A percentile compares a stretch with the other conserved stretches of the same genome.
These are phyloP conservation scores for Diglossa cyanea DNA, from an alignment of 2,797 vertebrate species.

Conservation along the genomic window DNA sequence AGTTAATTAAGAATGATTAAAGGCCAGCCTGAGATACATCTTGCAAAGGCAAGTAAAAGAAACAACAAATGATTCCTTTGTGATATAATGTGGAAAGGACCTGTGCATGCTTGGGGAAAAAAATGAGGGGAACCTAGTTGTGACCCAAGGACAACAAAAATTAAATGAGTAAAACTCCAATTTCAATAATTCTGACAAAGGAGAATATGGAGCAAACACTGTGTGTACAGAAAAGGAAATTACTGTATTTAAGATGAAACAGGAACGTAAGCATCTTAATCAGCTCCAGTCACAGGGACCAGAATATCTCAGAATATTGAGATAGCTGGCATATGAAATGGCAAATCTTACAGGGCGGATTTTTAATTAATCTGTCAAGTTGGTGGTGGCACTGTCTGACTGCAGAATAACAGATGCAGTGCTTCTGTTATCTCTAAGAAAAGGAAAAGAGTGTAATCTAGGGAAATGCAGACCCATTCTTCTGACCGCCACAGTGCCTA, in stretches of 20 bases:
- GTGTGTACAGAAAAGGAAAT: slow-evolving; percentile 19
- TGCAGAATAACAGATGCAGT: slow-evolving; percentile 35
- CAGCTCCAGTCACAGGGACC: slow-evolving; percentile 6
- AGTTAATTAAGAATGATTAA: background rate
- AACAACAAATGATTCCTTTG: background rate
- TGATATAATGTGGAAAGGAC: background rate
- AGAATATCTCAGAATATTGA: slow-evolving; percentile 58
- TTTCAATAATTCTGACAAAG: background rate
- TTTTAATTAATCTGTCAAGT: slow-evolving; percentile 64
- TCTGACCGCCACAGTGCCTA: background rate
- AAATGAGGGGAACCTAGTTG: background rate
- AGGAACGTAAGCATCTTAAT: background rate
- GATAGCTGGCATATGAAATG: slow-evolving; percentile 21
- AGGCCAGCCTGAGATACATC: background rate
- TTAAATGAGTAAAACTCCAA: background rate
- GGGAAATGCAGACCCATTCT: slow-evolving; percentile 8
- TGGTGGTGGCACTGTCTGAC: slow-evolving; percentile 61
- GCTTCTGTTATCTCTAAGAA: slow-evolving; percentile 24
- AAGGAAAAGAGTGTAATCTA: slow-evolving; percentile 22
- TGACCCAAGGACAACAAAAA: background rate
- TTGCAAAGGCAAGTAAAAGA: background rate
- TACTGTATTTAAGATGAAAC: background rate
- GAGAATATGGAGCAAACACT: background rate
- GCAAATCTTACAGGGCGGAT: slow-evolving; percentile 24
- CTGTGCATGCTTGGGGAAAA: background rate